These are phyloP conservation scores for Saguinus midas DNA, from an alignment of 2,113 vertebrate genomes.

Conservation along the genomic window DNA sequence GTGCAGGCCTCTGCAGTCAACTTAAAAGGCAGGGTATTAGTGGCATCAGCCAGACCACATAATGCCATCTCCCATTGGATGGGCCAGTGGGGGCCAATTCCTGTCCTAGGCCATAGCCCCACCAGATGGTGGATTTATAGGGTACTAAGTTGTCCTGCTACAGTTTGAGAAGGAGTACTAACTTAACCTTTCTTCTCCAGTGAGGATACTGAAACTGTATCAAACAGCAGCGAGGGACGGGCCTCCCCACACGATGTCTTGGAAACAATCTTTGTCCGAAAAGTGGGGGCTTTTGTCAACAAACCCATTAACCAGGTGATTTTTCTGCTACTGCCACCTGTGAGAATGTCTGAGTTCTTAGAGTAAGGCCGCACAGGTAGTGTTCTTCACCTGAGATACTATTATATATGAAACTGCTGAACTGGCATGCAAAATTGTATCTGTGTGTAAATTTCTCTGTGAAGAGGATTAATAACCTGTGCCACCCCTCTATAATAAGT, in stretches of 20 bases:
- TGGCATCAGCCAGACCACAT: background rate
- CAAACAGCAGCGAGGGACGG: constrained; percentile 88
- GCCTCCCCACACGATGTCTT: constrained; percentile 88
- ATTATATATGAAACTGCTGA: background rate
- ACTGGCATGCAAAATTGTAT: background rate
- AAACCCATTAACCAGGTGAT: constrained; percentile 94
- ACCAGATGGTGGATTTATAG: accelerated
- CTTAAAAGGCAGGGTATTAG: background rate
- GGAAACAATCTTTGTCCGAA: constrained; percentile 92
- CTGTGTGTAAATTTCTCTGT: background rate
- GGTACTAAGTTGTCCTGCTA: background rate
- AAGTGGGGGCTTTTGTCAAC: constrained; percentile 97
- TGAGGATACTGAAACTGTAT: constrained; percentile 88
- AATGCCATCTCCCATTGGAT: background rate
- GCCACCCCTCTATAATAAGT: background rate
- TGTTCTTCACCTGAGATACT: background rate
- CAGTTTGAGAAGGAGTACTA: background rate
- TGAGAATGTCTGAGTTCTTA: background rate
- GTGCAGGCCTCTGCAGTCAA: background rate
- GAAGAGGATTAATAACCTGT: background rate
- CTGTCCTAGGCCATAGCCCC: background rate
- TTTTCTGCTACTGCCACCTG: background rate
- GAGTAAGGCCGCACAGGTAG: background rate
- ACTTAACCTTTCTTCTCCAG: constrained; percentile 73
- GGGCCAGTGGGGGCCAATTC: too few relatives aligned